Base-by-base conservation (phyloP, 2,888 invertebrate genomes). In the Scrobipalpa costella region DNA sequence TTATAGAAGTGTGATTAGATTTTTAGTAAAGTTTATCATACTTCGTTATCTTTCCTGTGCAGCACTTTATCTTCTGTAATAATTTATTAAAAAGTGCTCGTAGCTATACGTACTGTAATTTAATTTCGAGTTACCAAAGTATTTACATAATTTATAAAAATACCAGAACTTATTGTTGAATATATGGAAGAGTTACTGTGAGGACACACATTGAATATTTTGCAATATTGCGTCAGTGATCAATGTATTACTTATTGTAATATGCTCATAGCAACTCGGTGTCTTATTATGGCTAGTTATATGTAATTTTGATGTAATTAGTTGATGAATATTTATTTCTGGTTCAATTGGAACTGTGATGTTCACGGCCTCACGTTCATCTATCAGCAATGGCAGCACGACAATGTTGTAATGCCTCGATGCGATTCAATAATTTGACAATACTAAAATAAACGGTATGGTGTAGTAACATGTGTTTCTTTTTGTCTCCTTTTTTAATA, bases 41-140 rank as follows among this genome's bases (percentile, higher is more conserved):
- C 74, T 75, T 77, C 71, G 73, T 68, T 70, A 71, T 73, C 71
- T 75, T 78, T 77, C 72, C 74, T 71, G 65, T 64, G 52, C 64
- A 69, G 64, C 71, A 71, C 66, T 66, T 68, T 65, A 65, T 64
- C 66, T 71, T 70, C 63, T 69, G 69, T 72, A 68, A 70, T 72
- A 69, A 70, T 77, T 78, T 71, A 74, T 74, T 73, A 73, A 73
- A n/a, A 73, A 68, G 67, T 72, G 65, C 70, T 67, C 69, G 73
- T 83, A 83, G 80, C 73, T 78, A 33, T 60, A 61, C 21, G 71
- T 83, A 82, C 77, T 79, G 67, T 81, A 81, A 82, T 81, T 78
- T 86, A 82, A 78, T 84, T 75, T 78, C 80, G 79, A 84, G 88
- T 87, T 88, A 89, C 88, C 88, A 90, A 89, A 88, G 88, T 86